Evolutionary conservation across 2,888 invertebrate species (phyloP).

Genomic region (Hetaerina titia): DNA sequence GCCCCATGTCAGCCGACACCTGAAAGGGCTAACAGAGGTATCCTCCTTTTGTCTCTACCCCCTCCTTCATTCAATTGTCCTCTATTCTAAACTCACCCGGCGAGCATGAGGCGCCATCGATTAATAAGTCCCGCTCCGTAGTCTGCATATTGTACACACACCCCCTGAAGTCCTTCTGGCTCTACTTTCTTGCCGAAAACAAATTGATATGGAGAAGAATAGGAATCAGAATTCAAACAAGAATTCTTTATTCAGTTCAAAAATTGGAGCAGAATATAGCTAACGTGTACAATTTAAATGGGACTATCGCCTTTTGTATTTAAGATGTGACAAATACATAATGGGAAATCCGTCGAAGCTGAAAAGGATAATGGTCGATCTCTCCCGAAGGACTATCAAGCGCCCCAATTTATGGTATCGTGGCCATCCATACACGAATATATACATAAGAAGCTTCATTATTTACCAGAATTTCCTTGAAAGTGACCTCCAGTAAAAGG

Average conservation of each 20-base stretch:
- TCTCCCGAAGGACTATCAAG: too few relatives aligned
- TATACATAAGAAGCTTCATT: too few relatives aligned
- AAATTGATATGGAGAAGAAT: background rate
- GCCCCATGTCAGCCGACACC: background rate
- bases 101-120: background rate
- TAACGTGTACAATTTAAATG: background rate
- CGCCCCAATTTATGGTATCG: too few relatives aligned
- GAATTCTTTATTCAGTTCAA: background rate
- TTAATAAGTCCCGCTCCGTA: background rate
- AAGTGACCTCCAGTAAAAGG: too few relatives aligned
- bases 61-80: background rate
- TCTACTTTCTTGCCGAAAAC: background rate
- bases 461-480: too few relatives aligned
- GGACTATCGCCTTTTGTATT: background rate
- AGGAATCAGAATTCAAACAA: background rate
- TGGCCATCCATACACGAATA: too few relatives aligned
- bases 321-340: too few relatives aligned
- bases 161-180: background rate
- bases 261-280: background rate
- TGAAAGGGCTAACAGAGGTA: background rate
- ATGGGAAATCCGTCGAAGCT: too few relatives aligned
- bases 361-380: too few relatives aligned
- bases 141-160: background rate
- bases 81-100: background rate
- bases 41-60: background rate